A percentile compares a stretch with the other conserved stretches of the same genome.
phyloP scores from a whole-genome alignment of 2,888 invertebrate species.

The Xestia xanthographa region DNA sequence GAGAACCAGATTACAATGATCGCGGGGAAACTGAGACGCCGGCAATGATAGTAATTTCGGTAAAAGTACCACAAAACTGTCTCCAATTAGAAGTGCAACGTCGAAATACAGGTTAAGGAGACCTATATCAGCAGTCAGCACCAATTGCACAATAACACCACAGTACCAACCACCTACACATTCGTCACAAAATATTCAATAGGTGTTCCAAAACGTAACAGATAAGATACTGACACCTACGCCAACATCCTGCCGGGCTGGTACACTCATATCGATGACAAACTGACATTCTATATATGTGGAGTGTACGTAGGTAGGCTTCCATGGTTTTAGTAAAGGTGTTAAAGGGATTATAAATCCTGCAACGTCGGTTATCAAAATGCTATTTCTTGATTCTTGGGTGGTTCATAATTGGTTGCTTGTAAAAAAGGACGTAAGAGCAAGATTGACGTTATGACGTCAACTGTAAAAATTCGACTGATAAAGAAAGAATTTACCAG shows the following conservation, averaged over 20 bases:
- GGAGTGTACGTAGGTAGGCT: neutral
- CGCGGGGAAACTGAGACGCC: neutral
- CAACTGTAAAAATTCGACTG: neutral
- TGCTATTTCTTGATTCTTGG: too few relatives aligned
- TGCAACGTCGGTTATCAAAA: neutral
- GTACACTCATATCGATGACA: slow-evolving; percentile 43
- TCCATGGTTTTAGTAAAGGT: neutral
- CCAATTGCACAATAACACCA: neutral
- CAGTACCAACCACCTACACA: slow-evolving; percentile 26
- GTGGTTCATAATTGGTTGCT: neutral
- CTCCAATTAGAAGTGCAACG: neutral
- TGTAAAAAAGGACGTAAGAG: neutral
- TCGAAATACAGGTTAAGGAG: neutral
- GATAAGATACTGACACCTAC: slow-evolving; percentile 61
- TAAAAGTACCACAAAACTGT: neutral
- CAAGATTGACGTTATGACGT: neutral
- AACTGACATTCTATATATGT: slow-evolving; percentile 15
- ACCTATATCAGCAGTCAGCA: neutral
- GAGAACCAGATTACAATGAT: neutral
- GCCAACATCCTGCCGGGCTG: slow-evolving; percentile 46
- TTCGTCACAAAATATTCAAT: slow-evolving; percentile 42
- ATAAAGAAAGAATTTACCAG: neutral
- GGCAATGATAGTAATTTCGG: neutral
- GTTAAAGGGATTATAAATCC: neutral
- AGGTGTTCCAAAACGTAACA: slow-evolving; percentile 51